Evolutionary conservation across 2,888 invertebrate genomes (phyloP), one percentile per base, ranked within the genome.

Genomic region (Leptothorax acervorum): DNA sequence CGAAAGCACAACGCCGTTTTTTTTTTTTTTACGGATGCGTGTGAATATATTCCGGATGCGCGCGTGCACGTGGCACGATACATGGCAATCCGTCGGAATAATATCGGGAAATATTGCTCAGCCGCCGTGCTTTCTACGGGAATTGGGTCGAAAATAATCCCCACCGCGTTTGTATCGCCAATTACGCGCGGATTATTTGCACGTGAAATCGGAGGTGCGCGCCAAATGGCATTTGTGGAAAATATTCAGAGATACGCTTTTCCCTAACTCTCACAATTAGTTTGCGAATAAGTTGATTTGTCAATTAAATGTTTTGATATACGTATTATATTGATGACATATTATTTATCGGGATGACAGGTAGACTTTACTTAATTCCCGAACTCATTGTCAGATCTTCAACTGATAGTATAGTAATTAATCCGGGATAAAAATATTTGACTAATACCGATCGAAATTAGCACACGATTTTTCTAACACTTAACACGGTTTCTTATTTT

Each of bases 31-130:
- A 39, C 35, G 60, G 39, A 79, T 60, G 35, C 78, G 23, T 55
- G 15, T 28, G 45, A 66, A 45, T 66, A 23, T 57, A 73, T 79
- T 79, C 23, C 57, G 79, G 18, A 35, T 28, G 65, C 8, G 63
- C 51, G 53, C 75, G 39, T 76, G 79, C 74, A 79, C 57, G 3
- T 39, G 57, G 60, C 79, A 60, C 75, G 35, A 35, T 57, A 79
- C 79, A 70, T 18, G 35, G 75, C 79, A 31, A 79, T 79, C 57
- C 57, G 18, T 57, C 79, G 75, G 9, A 60, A 74, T 75, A 75
- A 81, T 81, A 81, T 79, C 57, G 60, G 74, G 35, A 73, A 73
- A 79, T 79, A 79, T 81, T n/a, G 57, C 45, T 57, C 57, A 79
- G 73, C 76, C 60, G 48, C 11, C 9, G 45, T 60, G 75, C 57